Evolutionary conservation across 2,888 invertebrate species (phyloP).

Genomic region (Sinotaia quadrata): DNA sequence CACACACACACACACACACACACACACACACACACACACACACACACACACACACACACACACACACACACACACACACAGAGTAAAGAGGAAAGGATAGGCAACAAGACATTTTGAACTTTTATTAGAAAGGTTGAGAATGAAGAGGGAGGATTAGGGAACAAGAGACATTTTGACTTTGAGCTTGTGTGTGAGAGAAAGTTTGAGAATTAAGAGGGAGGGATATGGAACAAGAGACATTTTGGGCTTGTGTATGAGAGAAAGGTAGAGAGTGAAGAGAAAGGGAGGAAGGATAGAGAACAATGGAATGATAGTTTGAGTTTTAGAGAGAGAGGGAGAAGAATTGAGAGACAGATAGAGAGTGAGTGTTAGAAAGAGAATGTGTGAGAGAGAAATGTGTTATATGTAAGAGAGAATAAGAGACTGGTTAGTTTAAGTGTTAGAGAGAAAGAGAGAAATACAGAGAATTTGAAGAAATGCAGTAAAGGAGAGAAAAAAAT

Average conservation of each 20-base stretch:
- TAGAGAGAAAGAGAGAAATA: conserved; percentile 16
- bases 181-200: conserved; percentile 1
- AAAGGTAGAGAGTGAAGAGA: background rate
- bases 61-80: background rate
- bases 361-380: conserved; percentile 17
- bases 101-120: background rate
- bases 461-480: too few species aligned
- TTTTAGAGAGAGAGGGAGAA: conserved; percentile 8
- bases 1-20: conserved; percentile 7
- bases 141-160: background rate
- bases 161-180: conserved; percentile 20
- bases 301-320: background rate
- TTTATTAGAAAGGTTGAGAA: background rate
- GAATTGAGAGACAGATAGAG: conserved; percentile 15
- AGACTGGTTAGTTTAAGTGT: background rate
- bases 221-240: background rate
- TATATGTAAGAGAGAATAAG: background rate
- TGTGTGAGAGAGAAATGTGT: conserved; percentile 5
- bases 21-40: background rate
- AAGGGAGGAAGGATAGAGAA: background rate
- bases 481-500: too few species aligned
- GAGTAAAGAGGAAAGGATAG: too few species aligned
- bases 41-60: conserved; percentile 11
- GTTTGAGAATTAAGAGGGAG: background rate
- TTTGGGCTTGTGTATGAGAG: background rate